Conservation (phyloP, 2,113 vertebrate species). For the Equus przewalskii region DNA sequence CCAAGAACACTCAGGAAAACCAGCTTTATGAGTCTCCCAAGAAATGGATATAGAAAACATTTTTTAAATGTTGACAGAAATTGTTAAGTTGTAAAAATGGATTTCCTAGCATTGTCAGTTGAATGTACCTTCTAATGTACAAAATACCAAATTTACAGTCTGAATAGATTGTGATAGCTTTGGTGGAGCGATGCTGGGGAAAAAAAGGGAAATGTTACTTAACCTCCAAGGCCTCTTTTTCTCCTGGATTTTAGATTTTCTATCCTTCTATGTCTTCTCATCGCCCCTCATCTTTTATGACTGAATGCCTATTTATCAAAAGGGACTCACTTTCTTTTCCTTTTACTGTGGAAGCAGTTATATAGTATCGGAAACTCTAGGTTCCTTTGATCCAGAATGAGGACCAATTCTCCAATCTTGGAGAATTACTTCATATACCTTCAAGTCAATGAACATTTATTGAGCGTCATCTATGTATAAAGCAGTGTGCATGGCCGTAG, state of each 20-base stretch:
- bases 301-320: slow-evolving; percentile 16
- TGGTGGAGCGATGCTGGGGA: slow-evolving; percentile 13
- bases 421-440: not conserved
- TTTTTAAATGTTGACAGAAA: slow-evolving; percentile 82
- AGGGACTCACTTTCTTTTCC: not conserved
- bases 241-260: slow-evolving; percentile 65
- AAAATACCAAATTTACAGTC: slow-evolving; percentile 80
- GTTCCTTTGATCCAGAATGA: slow-evolving; percentile 50
- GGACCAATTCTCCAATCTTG: not conserved
- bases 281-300: not conserved
- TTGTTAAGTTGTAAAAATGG: slow-evolving; percentile 83
- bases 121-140: slow-evolving; percentile 75
- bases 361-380: not conserved
- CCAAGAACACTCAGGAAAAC: slow-evolving; percentile 65
- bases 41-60: slow-evolving; percentile 76
- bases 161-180: slow-evolving; percentile 69
- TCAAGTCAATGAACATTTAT: not conserved
- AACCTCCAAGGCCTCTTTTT: slow-evolving; percentile 56
- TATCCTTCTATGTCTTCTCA: not conserved
- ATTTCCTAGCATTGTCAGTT: slow-evolving; percentile 78
- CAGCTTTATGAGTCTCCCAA: slow-evolving; percentile 76
- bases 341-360: not conserved
- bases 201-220: slow-evolving; percentile 56
- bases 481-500: not conserved
- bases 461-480: not conserved